Percentiles rank a stretch among this genome's conserved stretches.
phyloP scores from a whole-genome alignment of 2,888 invertebrate species.

The Entomobrya multifasciata region DNA sequence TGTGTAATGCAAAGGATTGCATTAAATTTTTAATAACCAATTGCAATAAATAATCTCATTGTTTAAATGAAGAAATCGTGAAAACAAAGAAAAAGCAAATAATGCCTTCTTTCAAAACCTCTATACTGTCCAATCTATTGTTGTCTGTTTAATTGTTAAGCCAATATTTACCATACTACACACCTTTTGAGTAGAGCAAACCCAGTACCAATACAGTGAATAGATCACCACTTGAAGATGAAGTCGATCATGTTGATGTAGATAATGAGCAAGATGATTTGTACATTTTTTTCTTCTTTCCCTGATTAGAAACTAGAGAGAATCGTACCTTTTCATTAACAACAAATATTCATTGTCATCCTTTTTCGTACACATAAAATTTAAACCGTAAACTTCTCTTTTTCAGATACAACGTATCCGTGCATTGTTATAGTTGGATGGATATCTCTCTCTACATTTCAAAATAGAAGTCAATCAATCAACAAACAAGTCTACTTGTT shows the following conservation, averaged over 20 bases:
- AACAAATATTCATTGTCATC: conserved; percentile 14
- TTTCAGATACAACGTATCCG: too few relatives aligned
- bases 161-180: conserved; percentile 32
- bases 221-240: conserved; percentile 41
- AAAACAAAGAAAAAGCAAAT: background rate
- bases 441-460: background rate
- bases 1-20: background rate
- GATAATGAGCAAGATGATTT: conserved; percentile 53
- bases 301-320: conserved; percentile 14
- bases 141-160: conserved; percentile 19
- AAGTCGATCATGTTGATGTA: background rate
- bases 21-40: background rate
- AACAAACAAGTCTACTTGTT: conserved; percentile 26
- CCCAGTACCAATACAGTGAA: conserved; percentile 9
- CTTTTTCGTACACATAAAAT: background rate
- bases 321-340: background rate
- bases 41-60: background rate
- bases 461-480: conserved; percentile 45
- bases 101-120: background rate
- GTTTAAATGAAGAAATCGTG: background rate
- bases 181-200: background rate
- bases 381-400: too few relatives aligned
- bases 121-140: background rate
- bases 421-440: background rate
- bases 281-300: conserved; percentile 23